Conservation (phyloP, 2,888 invertebrate species). For the Andrena hattorfiana region DNA sequence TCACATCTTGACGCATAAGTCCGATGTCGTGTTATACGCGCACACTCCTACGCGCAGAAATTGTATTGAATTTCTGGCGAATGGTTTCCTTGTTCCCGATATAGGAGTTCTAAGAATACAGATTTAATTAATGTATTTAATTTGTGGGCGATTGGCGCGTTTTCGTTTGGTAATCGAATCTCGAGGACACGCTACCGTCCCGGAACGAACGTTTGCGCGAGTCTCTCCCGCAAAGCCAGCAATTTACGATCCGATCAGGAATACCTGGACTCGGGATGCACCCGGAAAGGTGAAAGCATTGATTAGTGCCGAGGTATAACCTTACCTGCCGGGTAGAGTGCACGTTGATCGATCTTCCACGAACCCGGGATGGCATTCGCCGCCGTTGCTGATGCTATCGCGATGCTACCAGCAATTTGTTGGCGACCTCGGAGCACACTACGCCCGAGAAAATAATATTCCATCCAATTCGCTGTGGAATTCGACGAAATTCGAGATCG, state of each 20-base stretch:
- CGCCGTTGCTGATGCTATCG: conserved; percentile 7
- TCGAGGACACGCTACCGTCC: neutral
- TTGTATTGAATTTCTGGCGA: neutral
- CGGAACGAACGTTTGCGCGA: neutral
- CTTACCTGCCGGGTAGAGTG: conserved; percentile 35
- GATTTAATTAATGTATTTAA: neutral
- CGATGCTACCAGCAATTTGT: conserved; percentile 48
- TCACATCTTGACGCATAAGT: conserved; percentile 23
- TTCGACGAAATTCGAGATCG: conserved; percentile 7
- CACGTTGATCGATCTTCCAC: conserved; percentile 43
- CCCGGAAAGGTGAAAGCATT: conserved; percentile 41
- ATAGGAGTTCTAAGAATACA: neutral
- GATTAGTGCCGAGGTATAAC: conserved; percentile 50
- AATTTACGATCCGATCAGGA: conserved; percentile 40
- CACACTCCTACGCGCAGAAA: neutral
- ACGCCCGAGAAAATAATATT: conserved; percentile 24
- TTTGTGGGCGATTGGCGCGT: neutral
- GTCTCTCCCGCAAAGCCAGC: conserved; percentile 13
- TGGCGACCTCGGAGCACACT: neutral
- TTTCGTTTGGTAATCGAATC: neutral
- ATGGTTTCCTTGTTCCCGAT: neutral
- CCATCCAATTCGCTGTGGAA: conserved; percentile 15
- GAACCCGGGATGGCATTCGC: conserved; percentile 30
- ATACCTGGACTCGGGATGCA: conserved; percentile 27
- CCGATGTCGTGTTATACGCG: neutral